A percentile compares a stretch with the other conserved stretches of the same genome.
These are phyloP conservation scores for Peromyscus melanophrys DNA, from an alignment of 2,797 vertebrate species.

Conservation along the genomic window DNA sequence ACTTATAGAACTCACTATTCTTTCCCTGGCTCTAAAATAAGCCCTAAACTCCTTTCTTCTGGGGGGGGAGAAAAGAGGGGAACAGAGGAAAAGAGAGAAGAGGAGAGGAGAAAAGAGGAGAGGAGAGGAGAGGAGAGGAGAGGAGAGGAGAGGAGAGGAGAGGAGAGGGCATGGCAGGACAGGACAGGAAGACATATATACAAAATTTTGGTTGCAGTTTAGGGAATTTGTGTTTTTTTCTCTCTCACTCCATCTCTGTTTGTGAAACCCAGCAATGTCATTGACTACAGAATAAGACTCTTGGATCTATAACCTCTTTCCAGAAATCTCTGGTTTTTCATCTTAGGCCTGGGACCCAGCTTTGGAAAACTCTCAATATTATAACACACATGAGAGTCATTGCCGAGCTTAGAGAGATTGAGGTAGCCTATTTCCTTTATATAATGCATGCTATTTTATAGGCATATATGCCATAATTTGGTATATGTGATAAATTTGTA, in stretches of 20 bases:
- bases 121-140: accelerated
- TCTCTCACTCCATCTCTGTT: background rate
- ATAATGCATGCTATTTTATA: background rate
- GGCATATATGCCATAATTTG: background rate
- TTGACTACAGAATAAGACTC: background rate
- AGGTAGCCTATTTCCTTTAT: background rate
- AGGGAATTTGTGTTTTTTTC: background rate
- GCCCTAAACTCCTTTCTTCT: background rate
- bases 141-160: accelerated
- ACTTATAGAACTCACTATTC: background rate
- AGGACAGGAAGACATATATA: background rate
- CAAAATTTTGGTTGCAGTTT: background rate
- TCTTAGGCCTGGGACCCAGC: background rate
- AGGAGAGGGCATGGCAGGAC: no score
- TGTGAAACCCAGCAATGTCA: background rate
- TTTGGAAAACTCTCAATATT: background rate
- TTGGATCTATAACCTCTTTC: background rate
- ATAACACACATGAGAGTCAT: background rate
- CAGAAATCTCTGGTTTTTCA: conserved; percentile 20
- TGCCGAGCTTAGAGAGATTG: background rate
- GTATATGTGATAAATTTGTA: background rate
- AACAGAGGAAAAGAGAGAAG: no score
- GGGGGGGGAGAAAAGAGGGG: no score
- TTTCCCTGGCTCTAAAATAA: background rate
- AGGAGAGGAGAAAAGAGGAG: accelerated